These are phyloP conservation scores for Hylaeus anthracinus DNA, from an alignment of 1,140 invertebrate genomes.

Conservation along the genomic window DNA sequence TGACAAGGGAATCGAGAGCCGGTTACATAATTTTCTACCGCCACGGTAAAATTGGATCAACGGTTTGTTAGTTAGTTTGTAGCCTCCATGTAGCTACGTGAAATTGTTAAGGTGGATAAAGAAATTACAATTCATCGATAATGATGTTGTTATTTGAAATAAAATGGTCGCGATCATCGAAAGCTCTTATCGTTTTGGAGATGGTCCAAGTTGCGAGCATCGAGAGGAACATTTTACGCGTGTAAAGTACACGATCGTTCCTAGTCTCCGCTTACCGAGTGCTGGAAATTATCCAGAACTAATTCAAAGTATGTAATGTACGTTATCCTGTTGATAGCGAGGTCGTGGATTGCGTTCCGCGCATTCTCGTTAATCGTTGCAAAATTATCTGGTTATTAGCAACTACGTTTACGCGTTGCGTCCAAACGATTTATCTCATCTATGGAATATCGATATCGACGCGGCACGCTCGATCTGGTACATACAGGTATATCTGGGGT, in stretches of 20 bases:
- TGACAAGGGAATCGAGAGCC: too few species aligned
- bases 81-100: too few species aligned
- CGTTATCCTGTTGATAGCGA: background rate
- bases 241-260: conserved; percentile 24
- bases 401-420: background rate
- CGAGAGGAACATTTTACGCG: conserved; percentile 7
- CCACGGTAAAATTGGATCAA: too few species aligned
- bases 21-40: too few species aligned
- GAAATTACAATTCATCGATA: background rate
- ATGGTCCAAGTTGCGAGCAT: conserved; percentile 24
- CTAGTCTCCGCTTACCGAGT: background rate
- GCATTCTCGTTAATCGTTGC: conserved; percentile 16
- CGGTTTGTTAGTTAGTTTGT: too few species aligned
- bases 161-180: background rate
- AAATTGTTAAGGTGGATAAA: too few species aligned
- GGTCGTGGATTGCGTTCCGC: background rate
- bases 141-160: conserved; percentile 12
- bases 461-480: background rate
- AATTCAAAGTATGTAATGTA: conserved; percentile 21
- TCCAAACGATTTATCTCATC: conserved; percentile 20
- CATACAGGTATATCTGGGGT: background rate
- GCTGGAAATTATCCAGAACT: conserved; percentile 47
- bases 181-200: conserved; percentile 14
- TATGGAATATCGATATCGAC: conserved; percentile 10
- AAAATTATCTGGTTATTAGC: conserved; percentile 35